phyloP scores from a whole-genome alignment of 2,113 vertebrate species.

The Hippotragus niger region DNA sequence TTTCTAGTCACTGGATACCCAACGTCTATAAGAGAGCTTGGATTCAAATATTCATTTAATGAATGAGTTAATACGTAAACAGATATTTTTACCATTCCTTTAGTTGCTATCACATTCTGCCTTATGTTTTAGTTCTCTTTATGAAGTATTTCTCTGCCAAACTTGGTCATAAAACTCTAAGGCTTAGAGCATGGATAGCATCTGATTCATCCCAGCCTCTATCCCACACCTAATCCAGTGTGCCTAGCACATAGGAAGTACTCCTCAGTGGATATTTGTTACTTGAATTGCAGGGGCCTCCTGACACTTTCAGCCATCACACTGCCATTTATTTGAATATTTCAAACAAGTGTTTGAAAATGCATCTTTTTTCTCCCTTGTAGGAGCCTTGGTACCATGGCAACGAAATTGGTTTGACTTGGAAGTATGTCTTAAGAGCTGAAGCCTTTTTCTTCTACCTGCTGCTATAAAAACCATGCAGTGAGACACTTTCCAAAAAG shows the following conservation, averaged over 20 bases:
- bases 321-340: constrained; percentile 74
- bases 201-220: neutral
- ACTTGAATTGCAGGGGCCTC: constrained; percentile 65
- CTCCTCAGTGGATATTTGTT: neutral
- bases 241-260: neutral
- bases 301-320: constrained; percentile 63
- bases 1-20: neutral
- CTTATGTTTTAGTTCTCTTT: constrained; percentile 1
- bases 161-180: neutral
- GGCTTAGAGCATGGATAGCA: neutral
- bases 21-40: neutral
- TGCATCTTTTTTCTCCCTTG: constrained; percentile 63
- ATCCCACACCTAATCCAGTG: neutral
- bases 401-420: constrained; percentile 79
- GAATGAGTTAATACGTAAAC: constrained; percentile 10
- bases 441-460: constrained; percentile 66
- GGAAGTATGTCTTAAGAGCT: constrained; percentile 51
- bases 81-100: constrained; percentile 11
- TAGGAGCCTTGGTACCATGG: constrained; percentile 80
- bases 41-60: neutral
- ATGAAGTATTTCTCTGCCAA: neutral
- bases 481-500: neutral
- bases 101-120: neutral
- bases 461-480: constrained; percentile 54
- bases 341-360: constrained; percentile 79